Base-by-base conservation (phyloP, 2,888 invertebrate genomes). In the Drosophila pseudotakahashii region DNA sequence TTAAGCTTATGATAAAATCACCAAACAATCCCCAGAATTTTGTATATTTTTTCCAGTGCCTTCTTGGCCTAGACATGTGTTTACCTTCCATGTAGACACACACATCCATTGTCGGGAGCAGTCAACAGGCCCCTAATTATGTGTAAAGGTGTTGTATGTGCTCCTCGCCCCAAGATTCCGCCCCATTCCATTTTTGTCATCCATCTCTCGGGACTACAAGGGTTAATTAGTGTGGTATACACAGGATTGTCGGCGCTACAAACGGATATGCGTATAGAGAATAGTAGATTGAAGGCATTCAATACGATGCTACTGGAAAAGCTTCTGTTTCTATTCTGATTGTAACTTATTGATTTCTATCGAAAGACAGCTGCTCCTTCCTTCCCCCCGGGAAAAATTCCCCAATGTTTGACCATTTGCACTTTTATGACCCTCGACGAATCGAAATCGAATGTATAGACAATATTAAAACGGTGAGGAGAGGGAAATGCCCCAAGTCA, bases 71-170 rank as follows among this genome's bases (percentile, higher is more conserved):
- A 61, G 50, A 54, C 39, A 10, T 41, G 44, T 70, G 71, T 71
- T 71, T 70, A 71, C 62, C 44, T 47, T 58, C 34, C 68, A 66
- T 34, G 32, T 48, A 45, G 34, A 51, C 60, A 69, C 50, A 54
- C 67, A 67, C 72, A 85, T 75, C 71, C 79, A 71, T 77, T 80
- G 80, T 80, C 78, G 79, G 72, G 74, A 52, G 77, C 79, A 79
- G 73, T 83, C 81, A 77, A 84, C 77, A 81, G 76, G 86, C 75
- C 81, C 77, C 83, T 85, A 87, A 87, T 87, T 84, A 81, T 78
- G 82, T 87, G 84, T 88, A 84, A 84, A 88, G 84, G 82, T 87
- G 50, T 73, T 68, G 50, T 69, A 63, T 64, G 55, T 63, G 60
- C 47, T 53, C 34, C 14, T 30, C 19, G 32, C 10, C 37, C 53